phyloP scores from a whole-genome alignment of 53 echinoderm and acorn worm species.

The Astropecten irregularis region DNA sequence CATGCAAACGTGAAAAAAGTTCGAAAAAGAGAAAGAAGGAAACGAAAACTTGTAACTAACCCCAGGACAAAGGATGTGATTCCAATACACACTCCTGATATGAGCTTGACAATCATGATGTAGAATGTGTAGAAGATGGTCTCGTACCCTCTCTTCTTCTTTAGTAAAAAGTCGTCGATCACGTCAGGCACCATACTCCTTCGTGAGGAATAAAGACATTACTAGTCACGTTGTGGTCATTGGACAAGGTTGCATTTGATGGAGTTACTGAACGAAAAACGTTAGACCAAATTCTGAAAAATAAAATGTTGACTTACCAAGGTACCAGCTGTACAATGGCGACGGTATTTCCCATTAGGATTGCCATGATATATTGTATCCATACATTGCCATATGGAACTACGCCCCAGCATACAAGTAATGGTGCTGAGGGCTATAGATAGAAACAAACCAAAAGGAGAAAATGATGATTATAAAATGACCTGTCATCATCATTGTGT shows the following conservation, averaged over 20 bases:
- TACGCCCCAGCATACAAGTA: slow-evolving; percentile 70
- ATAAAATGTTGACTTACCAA: slow-evolving; percentile 70
- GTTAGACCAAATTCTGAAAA: no score
- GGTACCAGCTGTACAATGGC: slow-evolving; percentile 81
- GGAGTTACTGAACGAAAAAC: no score
- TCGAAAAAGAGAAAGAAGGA: no score
- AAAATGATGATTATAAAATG: neutral
- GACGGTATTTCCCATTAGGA: slow-evolving; percentile 77
- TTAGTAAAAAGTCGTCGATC: slow-evolving; percentile 89
- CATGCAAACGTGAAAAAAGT: no score
- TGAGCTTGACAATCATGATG: slow-evolving; percentile 92
- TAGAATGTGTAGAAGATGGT: slow-evolving; percentile 95
- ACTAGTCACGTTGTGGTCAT: neutral
- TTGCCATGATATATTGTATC: slow-evolving; percentile 69
- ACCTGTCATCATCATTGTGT: no score
- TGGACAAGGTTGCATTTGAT: no score
- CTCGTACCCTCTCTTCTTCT: slow-evolving; percentile 85
- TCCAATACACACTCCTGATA: slow-evolving; percentile 76
- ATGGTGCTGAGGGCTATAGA: slow-evolving; percentile 70
- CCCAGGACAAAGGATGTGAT: slow-evolving; percentile 82
- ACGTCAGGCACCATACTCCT: slow-evolving; percentile 98
- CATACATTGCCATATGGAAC: slow-evolving; percentile 61
- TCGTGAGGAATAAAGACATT: neutral
- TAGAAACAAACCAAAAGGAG: neutral
- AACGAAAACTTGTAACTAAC: slow-evolving; percentile 77